These are phyloP conservation scores for Pristionchus exspectatus DNA, from an alignment of 2,888 invertebrate genomes.

Conservation along the genomic window DNA sequence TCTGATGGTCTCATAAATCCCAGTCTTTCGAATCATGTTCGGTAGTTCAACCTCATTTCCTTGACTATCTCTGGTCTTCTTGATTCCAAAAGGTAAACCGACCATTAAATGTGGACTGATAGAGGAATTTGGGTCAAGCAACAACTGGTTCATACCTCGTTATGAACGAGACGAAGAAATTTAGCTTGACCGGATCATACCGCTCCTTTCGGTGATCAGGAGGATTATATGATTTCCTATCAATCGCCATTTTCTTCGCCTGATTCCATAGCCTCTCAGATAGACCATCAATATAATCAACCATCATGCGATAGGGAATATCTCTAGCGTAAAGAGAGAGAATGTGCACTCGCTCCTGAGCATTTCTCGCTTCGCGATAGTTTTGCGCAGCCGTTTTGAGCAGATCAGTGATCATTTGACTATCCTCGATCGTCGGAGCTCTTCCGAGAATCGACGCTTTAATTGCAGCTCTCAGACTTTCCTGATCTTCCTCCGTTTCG, in stretches of 20 bases:
- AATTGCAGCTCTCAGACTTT: too few relatives aligned
- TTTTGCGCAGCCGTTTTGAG: too few relatives aligned
- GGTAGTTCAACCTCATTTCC: background rate
- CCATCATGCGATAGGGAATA: background rate
- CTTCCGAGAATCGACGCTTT: background rate
- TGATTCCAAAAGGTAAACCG: too few relatives aligned
- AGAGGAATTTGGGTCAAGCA: too few relatives aligned
- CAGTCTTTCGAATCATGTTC: background rate
- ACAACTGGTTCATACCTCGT: background rate
- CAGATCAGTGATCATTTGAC: background rate
- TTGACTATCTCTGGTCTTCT: too few relatives aligned
- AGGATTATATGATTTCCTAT: too few relatives aligned
- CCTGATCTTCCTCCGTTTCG: too few relatives aligned
- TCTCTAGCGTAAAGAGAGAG: background rate
- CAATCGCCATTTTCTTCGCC: too few relatives aligned
- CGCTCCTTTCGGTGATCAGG: background rate
- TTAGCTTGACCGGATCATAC: background rate
- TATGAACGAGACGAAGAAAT: background rate
- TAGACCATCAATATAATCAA: background rate
- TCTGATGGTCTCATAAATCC: background rate
- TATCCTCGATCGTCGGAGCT: background rate
- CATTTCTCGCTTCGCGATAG: too few relatives aligned
- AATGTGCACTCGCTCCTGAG: background rate
- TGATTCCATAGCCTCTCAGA: background rate
- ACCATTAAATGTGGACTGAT: background rate